phyloP scores from a whole-genome alignment of 2,797 vertebrate genomes.

The Otolemur crassicaudatus region DNA sequence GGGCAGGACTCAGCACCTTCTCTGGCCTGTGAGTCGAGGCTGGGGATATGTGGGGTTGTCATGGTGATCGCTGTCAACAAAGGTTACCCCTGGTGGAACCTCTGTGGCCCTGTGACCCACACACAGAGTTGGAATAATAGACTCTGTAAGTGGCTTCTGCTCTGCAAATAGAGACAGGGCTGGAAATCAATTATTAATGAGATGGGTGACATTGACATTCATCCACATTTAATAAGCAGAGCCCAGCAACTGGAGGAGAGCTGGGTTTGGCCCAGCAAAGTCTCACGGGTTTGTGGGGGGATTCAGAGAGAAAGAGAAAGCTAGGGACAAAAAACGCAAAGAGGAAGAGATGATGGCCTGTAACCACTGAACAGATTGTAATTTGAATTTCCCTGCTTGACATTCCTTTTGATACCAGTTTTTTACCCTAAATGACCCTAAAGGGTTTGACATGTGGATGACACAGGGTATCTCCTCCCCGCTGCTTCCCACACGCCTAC shows the following conservation, averaged over 20 bases:
- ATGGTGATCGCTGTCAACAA: slow-evolving; percentile 79
- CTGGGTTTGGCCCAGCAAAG: slow-evolving; percentile 55
- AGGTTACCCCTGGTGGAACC: slow-evolving; percentile 80
- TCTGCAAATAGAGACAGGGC: slow-evolving; percentile 84
- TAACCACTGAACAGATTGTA: slow-evolving; percentile 40
- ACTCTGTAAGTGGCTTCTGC: slow-evolving; percentile 81
- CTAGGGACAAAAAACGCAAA: slow-evolving; percentile 45
- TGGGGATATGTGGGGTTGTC: slow-evolving; percentile 77
- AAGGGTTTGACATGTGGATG: slow-evolving; percentile 20
- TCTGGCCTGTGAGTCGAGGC: slow-evolving; percentile 31
- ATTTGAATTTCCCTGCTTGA: slow-evolving; percentile 61
- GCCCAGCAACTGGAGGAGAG: slow-evolving; percentile 67
- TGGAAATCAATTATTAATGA: slow-evolving; percentile 86
- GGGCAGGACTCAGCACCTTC: neutral
- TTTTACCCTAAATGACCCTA: slow-evolving; percentile 61
- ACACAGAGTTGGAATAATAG: slow-evolving; percentile 83
- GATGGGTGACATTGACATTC: slow-evolving; percentile 83
- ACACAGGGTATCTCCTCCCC: neutral
- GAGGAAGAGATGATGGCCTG: neutral
- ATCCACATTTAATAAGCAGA: slow-evolving; percentile 80
- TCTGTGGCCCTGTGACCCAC: slow-evolving; percentile 82
- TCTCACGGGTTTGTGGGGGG: slow-evolving; percentile 68
- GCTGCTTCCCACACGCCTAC: neutral
- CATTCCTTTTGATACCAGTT: slow-evolving; percentile 34
- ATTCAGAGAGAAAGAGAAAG: slow-evolving; percentile 59